Evolutionary conservation across 1,140 invertebrate genomes (phyloP), one percentile per base, ranked within the genome.

Genomic region (Hypothenemus hampei): DNA sequence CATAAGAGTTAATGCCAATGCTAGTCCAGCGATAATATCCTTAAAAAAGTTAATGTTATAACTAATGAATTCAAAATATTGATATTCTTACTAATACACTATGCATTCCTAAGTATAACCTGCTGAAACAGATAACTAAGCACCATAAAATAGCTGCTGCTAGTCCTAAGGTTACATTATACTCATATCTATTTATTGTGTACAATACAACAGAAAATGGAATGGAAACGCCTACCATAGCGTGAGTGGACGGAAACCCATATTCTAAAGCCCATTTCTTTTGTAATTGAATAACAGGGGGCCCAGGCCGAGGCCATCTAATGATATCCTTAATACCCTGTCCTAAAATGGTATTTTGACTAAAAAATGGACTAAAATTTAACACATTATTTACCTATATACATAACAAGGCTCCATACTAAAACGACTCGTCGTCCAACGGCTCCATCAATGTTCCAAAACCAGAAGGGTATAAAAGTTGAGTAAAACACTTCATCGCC

Each of bases 231-330:
- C 83, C 89, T 35, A 93, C 85, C 87, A 94, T 92, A 3, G 92
- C 91, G 76, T 96, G 92, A 1, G 91, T 94, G 3, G 91, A 94
- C 8, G 91, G 91, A 88, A 96, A 92, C 19, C 91, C 91, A 77
- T 92, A 95, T 70, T 95, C 91, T 56, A 89, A 70, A 1, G 84
- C 81, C 87, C 87, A 93, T 77, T 89, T 93, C 18, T 80, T 80
- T 70, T 94, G 90, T 11, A 95, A 70, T 61, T 85, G 79, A 41
- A 87, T 76, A 5, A 89, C 91, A 1, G 91, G 91, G 40, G 88
- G 89, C 0, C 82, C 75, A 0, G 93, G 92, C 59, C 93, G 77
- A 5, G 91, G 89, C 85, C 87, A 90, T 59, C 81, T 72, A 45
- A 95, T 80, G 45, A 93, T 79, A 70, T 95, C 91, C 76, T 95